Percentiles rank a stretch among this genome's conserved stretches.
Conservation (phyloP, 2,888 invertebrate species). For the Eupithecia exiguata region DNA sequence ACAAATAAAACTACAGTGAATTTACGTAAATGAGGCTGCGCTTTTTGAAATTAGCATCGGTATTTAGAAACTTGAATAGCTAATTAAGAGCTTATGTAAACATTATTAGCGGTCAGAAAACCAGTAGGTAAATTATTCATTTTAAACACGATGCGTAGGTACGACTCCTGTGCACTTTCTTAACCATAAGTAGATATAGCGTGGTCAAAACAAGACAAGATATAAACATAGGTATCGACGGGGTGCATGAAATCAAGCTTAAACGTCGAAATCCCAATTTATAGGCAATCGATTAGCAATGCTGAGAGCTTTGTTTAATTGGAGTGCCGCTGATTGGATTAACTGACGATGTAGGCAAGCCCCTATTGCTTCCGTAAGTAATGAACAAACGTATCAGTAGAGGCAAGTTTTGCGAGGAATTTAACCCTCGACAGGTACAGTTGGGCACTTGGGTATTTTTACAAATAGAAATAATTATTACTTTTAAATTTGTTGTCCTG, state of each 20-base stretch:
- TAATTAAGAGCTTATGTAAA: constrained; percentile 21
- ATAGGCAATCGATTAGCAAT: constrained; percentile 75
- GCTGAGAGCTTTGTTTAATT: constrained; percentile 73
- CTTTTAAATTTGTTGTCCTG: constrained; percentile 1
- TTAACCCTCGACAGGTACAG: constrained; percentile 24
- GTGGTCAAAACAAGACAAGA: constrained; percentile 3
- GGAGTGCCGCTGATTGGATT: constrained; percentile 76
- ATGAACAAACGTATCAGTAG: constrained; percentile 53
- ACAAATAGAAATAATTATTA: not conserved
- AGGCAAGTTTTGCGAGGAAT: constrained; percentile 44
- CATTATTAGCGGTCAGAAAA: constrained; percentile 10
- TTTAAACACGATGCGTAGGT: constrained; percentile 9
- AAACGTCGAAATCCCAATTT: constrained; percentile 65
- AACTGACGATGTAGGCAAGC: constrained; percentile 55
- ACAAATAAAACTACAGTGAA: constrained; percentile 1
- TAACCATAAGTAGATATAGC: constrained; percentile 9
- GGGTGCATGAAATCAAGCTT: constrained; percentile 68
- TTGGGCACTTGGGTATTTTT: not conserved
- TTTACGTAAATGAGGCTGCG: constrained; percentile 4
- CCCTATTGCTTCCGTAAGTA: constrained; percentile 55
- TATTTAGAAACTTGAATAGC: constrained; percentile 7
- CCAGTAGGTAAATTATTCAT: constrained; percentile 4
- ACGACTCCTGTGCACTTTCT: constrained; percentile 20
- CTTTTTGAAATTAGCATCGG: constrained; percentile 2
- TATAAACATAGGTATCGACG: constrained; percentile 40